These are phyloP conservation scores for Penaeus japonicus DNA, from an alignment of 1,140 invertebrate species.

Conservation along the genomic window DNA sequence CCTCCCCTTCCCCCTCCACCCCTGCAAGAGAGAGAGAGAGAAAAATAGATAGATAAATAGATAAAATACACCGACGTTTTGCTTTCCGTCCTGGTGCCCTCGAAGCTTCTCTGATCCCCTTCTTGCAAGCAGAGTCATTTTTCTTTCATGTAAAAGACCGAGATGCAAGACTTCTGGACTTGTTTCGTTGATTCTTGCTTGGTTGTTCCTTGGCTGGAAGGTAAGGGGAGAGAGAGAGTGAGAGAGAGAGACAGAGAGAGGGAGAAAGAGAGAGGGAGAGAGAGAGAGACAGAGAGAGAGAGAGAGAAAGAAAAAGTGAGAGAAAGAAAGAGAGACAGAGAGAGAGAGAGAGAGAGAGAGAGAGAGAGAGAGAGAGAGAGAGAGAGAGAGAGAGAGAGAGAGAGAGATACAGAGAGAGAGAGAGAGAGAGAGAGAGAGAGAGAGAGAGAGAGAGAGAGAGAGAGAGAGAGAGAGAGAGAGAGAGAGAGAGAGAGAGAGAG, in stretches of 20 bases:
- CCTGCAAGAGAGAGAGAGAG: too few relatives aligned
- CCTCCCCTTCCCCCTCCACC: too few relatives aligned
- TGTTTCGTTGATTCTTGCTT: too few relatives aligned
- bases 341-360: not conserved
- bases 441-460: not conserved
- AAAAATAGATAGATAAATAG: too few relatives aligned
- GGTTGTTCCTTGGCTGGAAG: not conserved
- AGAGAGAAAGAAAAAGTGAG: too few relatives aligned
- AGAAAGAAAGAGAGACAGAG: not conserved
- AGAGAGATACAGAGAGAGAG: not conserved
- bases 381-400: too few relatives aligned
- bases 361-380: not conserved
- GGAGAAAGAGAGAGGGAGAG: slow-evolving; percentile 8
- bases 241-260: slow-evolving; percentile 12
- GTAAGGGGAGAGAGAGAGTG: not conserved
- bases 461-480: not conserved
- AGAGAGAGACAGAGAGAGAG: too few relatives aligned
- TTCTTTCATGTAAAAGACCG: not conserved
- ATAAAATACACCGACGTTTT: too few relatives aligned
- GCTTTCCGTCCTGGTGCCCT: not conserved
- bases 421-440: not conserved
- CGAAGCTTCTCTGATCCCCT: too few relatives aligned
- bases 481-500: not conserved
- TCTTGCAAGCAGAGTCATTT: too few relatives aligned
- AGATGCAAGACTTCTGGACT: not conserved